Conservation (phyloP, 2,888 invertebrate species). For the Crossocerus cetratus region DNA sequence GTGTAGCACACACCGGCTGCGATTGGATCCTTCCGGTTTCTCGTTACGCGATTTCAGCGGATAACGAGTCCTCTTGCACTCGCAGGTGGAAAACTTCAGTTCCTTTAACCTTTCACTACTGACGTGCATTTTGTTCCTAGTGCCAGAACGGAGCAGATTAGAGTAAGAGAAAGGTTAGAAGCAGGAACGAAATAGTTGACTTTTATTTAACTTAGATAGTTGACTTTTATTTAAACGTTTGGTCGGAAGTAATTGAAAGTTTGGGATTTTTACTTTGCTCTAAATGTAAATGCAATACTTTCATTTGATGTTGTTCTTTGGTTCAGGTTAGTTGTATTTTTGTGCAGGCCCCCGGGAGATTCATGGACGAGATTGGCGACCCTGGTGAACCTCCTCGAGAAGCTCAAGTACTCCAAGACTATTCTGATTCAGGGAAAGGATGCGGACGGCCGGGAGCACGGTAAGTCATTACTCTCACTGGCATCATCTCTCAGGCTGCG, state of each 20-base stretch:
- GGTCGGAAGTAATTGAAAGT: too few relatives aligned
- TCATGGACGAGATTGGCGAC: conserved; percentile 88
- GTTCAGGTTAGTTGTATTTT: conserved; percentile 12
- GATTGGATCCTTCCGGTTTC: conserved; percentile 55
- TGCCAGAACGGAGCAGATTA: too few relatives aligned
- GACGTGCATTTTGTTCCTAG: neutral
- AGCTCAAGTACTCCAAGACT: conserved; percentile 79
- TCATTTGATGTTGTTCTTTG: conserved; percentile 19
- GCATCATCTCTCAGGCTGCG: neutral
- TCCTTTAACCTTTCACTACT: neutral
- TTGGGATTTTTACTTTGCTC: too few relatives aligned
- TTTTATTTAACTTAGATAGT: too few relatives aligned
- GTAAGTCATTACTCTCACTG: conserved; percentile 54
- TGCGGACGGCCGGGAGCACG: conserved; percentile 64
- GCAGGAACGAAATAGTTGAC: too few relatives aligned
- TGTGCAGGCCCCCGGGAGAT: conserved; percentile 82
- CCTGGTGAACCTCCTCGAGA: conserved; percentile 87
- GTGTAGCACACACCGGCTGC: conserved; percentile 14
- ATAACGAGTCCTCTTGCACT: neutral
- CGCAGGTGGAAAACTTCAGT: too few relatives aligned
- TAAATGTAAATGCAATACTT: too few relatives aligned
- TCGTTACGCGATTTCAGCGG: conserved; percentile 38
- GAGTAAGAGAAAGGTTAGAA: too few relatives aligned
- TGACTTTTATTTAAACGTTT: too few relatives aligned
- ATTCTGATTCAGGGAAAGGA: conserved; percentile 78